These are phyloP conservation scores for Achatina immaculata DNA, from an alignment of 1,140 invertebrate species.

Conservation along the genomic window DNA sequence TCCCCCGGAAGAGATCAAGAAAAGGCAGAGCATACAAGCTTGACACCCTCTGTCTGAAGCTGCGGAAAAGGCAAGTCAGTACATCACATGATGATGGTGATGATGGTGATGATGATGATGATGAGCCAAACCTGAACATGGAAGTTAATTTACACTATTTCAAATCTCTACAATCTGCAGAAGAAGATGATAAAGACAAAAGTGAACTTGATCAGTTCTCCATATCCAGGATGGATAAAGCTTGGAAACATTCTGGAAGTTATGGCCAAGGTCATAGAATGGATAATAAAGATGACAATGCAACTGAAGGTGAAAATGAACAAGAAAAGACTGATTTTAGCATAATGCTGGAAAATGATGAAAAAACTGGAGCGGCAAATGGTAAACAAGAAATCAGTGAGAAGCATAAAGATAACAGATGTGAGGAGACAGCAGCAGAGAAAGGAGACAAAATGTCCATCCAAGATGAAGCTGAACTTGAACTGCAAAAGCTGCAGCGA, in stretches of 20 bases:
- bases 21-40: conserved; percentile 86
- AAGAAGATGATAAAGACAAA: not conserved
- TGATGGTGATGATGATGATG: conserved; percentile 47
- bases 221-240: no score
- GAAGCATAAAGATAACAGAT: conserved; percentile 14
- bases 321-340: not conserved
- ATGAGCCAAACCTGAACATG: conserved; percentile 17
- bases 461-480: conserved; percentile 12
- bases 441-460: conserved; percentile 13
- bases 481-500: conserved; percentile 45
- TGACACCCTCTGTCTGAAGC: conserved; percentile 75
- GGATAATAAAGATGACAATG: not conserved
- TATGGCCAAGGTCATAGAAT: no score
- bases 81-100: conserved; percentile 40
- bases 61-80: conserved; percentile 65
- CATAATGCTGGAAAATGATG: not conserved
- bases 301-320: not conserved
- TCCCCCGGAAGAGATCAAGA: conserved; percentile 77
- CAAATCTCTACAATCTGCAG: not conserved
- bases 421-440: conserved; percentile 16
- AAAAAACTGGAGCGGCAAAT: not conserved
- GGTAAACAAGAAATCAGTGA: not conserved
- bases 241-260: no score
- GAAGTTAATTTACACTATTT: not conserved
- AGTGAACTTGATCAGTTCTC: not conserved